These are phyloP conservation scores for Philopedon plagiatum DNA, from an alignment of 2,888 invertebrate species.

Conservation along the genomic window DNA sequence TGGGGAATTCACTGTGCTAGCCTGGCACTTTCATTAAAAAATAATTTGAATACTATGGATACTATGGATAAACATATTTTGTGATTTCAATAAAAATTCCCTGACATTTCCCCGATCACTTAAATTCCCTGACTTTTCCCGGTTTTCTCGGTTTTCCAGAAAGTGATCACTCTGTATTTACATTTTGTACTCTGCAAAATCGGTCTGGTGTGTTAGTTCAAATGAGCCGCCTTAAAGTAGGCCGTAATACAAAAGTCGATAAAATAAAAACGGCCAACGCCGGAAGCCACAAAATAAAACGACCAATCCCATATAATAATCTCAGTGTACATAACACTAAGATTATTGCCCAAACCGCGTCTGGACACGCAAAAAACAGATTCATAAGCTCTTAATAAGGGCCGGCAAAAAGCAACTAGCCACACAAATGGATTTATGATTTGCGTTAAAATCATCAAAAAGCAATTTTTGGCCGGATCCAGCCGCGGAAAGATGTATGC, in stretches of 20 bases:
- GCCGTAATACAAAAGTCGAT: background rate
- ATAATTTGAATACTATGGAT: no score
- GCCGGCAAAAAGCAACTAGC: constrained; percentile 20
- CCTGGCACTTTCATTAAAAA: no score
- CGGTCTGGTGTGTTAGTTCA: no score
- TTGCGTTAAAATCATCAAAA: constrained; percentile 41
- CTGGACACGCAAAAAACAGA: constrained; percentile 18
- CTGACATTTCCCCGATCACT: no score
- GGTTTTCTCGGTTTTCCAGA: no score
- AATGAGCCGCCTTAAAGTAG: no score
- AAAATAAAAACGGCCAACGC: background rate
- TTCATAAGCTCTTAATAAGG: constrained; percentile 26
- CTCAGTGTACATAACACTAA: background rate
- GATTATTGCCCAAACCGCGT: background rate
- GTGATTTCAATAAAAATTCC: no score
- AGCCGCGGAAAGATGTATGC: constrained; percentile 24
- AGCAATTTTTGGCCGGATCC: constrained; percentile 26
- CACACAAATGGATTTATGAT: constrained; percentile 35
- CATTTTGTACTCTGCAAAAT: no score
- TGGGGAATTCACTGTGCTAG: no score
- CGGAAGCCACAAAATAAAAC: background rate
- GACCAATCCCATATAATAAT: constrained; percentile 9
- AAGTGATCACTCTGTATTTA: no score
- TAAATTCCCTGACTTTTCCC: no score
- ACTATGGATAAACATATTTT: no score